Evolutionary conservation across 2,113 vertebrate species (phyloP).

Genomic region (Crotalus viridis): DNA sequence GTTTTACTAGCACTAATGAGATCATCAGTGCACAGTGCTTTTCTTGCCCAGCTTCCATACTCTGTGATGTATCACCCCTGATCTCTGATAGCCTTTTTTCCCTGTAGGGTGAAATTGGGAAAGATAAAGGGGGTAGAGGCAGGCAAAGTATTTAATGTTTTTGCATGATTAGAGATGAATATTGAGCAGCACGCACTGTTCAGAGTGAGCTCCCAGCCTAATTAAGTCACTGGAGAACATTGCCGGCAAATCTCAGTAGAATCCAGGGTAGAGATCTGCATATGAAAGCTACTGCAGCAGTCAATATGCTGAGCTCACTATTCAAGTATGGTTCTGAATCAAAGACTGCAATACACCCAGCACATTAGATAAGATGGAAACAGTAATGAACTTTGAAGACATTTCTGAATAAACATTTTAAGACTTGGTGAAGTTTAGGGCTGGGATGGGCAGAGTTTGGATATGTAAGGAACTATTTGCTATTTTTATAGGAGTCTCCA

Average conservation of each 20-base stretch:
- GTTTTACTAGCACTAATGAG: conserved; percentile 49
- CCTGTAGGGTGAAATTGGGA: neutral
- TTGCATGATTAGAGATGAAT: conserved; percentile 41
- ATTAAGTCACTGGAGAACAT: conserved; percentile 1
- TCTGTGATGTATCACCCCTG: conserved; percentile 11
- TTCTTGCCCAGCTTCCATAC: conserved; percentile 1
- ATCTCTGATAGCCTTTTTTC: conserved; percentile 15
- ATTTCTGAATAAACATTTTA: neutral
- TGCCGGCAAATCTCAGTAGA: conserved; percentile 1
- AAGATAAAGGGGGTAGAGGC: neutral
- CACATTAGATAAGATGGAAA: neutral
- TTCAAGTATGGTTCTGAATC: neutral
- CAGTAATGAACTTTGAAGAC: neutral
- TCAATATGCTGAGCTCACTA: neutral
- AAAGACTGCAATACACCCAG: neutral
- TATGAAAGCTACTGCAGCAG: neutral
- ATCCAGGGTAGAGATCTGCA: neutral
- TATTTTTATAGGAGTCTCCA: neutral
- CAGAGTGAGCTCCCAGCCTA: neutral
- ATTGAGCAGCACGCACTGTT: neutral
- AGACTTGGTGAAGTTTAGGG: neutral
- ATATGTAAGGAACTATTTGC: neutral
- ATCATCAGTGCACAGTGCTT: conserved; percentile 23
- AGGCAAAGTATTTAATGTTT: conserved; percentile 31
- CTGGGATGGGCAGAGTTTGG: neutral